phyloP scores from a whole-genome alignment of 2,113 vertebrate species.

The Gymnarchus niloticus region DNA sequence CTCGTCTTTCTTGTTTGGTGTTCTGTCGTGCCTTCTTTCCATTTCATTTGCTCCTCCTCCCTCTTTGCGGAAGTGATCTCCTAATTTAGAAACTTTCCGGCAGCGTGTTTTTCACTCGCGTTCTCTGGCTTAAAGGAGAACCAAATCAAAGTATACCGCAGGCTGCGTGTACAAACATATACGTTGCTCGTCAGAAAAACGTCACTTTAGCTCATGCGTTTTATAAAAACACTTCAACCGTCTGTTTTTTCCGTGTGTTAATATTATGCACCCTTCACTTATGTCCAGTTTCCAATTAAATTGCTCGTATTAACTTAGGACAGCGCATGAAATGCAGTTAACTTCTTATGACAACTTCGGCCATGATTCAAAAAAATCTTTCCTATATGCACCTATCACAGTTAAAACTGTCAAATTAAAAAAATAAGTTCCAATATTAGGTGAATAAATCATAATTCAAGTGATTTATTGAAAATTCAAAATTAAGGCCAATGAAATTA shows the following conservation, averaged over 20 bases:
- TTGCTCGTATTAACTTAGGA: not conserved
- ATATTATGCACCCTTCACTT: not conserved
- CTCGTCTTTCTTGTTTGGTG: slow-evolving; percentile 25
- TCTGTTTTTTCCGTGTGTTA: not conserved
- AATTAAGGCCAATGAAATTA: not conserved
- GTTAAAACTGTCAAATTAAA: not conserved
- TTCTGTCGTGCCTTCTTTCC: slow-evolving; percentile 12
- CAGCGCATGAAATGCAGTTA: not conserved
- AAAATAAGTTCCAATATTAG: not conserved
- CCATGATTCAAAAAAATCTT: not conserved
- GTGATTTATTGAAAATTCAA: not conserved
- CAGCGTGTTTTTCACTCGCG: not conserved
- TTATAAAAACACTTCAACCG: not conserved
- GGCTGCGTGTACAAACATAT: not conserved
- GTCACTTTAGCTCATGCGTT: not conserved
- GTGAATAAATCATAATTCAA: not conserved
- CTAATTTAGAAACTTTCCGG: slow-evolving; percentile 31
- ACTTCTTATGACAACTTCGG: not conserved
- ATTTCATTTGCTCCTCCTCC: not conserved
- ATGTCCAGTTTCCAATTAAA: not conserved
- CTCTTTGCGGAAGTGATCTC: not conserved
- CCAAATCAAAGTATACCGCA: not conserved
- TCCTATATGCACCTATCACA: not conserved
- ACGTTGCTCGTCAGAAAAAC: not conserved
- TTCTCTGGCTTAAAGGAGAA: slow-evolving; percentile 20